Percentiles rank a stretch among this genome's conserved stretches.
Conservation (phyloP, 2,888 invertebrate genomes). For the Caenorhabditis angaria region DNA sequence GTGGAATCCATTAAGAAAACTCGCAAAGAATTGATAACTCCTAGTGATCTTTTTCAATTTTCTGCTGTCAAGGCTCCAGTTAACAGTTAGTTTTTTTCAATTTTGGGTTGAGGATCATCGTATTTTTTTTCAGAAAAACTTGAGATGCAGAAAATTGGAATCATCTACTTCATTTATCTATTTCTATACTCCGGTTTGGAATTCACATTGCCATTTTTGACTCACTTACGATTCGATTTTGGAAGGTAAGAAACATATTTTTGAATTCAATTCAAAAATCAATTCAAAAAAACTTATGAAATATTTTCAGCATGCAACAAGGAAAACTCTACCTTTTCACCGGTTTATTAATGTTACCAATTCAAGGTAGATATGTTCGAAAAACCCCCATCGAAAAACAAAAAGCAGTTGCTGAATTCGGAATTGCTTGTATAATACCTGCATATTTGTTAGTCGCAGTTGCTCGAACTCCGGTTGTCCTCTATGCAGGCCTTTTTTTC, state of each 20-base stretch:
- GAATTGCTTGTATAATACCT: slow-evolving; percentile 85
- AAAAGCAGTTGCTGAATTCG: slow-evolving; percentile 73
- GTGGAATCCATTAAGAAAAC: slow-evolving; percentile 27
- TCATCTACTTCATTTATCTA: slow-evolving; percentile 83
- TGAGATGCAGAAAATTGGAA: slow-evolving; percentile 68
- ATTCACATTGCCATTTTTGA: slow-evolving; percentile 94
- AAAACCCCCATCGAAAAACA: slow-evolving; percentile 80
- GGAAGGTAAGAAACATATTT: slow-evolving; percentile 74
- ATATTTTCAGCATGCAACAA: slow-evolving; percentile 85
- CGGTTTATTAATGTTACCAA: slow-evolving; percentile 88
- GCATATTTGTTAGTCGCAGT: slow-evolving; percentile 86
- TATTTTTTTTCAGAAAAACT: slow-evolving; percentile 43
- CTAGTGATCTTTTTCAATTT: slow-evolving; percentile 55
- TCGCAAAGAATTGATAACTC: slow-evolving; percentile 42
- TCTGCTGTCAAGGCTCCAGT: slow-evolving; percentile 52
- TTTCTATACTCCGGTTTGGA: slow-evolving; percentile 95
- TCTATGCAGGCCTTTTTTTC: slow-evolving; percentile 85
- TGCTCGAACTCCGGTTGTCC: slow-evolving; percentile 77
- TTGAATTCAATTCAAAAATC: not conserved
- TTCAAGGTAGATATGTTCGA: slow-evolving; percentile 87
- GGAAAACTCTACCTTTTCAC: slow-evolving; percentile 96
- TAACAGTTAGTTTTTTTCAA: slow-evolving; percentile 46
- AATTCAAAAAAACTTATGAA: not conserved
- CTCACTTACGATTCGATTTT: slow-evolving; percentile 89
- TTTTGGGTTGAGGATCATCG: too few species aligned